Percentiles rank a stretch among this genome's conserved stretches.
Evolutionary conservation across 2,113 vertebrate genomes (phyloP).

Genomic region (Lasiurus borealis): DNA sequence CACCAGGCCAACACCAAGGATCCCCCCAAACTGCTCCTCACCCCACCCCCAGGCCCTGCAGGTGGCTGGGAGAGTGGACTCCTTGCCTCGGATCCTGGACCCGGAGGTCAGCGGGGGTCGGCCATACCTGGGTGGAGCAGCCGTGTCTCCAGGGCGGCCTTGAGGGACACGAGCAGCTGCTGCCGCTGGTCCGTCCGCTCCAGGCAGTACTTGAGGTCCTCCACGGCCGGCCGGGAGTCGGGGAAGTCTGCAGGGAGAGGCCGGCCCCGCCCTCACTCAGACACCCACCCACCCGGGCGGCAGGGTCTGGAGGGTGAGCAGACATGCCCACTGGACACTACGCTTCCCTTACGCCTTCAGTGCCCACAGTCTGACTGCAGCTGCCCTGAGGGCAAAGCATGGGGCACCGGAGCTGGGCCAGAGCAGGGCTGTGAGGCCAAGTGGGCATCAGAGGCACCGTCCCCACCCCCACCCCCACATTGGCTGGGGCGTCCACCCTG

Average conservation of each 20-base stretch:
- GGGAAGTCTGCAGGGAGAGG: constrained; percentile 92
- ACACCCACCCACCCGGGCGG: fast-evolving
- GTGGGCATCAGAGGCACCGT: fast-evolving
- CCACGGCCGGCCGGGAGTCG: constrained; percentile 96
- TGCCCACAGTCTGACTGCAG: no score
- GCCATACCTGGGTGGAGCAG: constrained; percentile 95
- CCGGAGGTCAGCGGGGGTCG: fast-evolving
- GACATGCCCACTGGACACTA: background rate
- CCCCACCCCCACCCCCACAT: background rate
- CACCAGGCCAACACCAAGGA: background rate
- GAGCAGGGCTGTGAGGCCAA: background rate
- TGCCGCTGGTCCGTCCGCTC: constrained; percentile 97
- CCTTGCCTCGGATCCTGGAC: fast-evolving
- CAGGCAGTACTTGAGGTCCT: constrained; percentile 97
- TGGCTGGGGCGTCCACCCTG: background rate
- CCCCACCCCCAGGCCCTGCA: fast-evolving
- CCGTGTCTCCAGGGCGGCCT: constrained; percentile 94
- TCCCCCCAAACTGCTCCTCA: background rate
- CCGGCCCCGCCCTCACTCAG: background rate
- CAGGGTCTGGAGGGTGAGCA: background rate
- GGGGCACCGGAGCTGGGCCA: background rate
- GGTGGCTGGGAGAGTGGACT: background rate
- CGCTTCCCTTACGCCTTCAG: fast-evolving
- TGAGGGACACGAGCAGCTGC: constrained; percentile 95
- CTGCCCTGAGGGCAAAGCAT: no score